A percentile compares a stretch with the other conserved stretches of the same genome.
Conservation (phyloP, 1,140 invertebrate genomes). For the Neodiprion virginianus region DNA sequence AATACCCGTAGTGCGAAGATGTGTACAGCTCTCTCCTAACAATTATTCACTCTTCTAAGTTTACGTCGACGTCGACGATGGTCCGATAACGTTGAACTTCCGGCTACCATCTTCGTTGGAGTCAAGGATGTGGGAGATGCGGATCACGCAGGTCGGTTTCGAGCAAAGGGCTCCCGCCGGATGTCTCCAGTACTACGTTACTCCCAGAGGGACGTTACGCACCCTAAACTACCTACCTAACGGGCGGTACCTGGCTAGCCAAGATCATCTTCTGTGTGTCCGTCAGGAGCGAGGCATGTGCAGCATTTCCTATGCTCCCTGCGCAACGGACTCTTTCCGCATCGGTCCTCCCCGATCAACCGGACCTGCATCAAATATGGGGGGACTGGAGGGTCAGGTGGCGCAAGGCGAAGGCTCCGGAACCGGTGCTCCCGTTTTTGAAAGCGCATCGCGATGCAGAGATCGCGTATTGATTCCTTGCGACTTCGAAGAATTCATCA, state of each 20-base stretch:
- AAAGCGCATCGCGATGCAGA: slow-evolving; percentile 60
- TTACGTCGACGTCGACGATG: slow-evolving; percentile 71
- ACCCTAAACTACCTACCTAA: slow-evolving; percentile 84
- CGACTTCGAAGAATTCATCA: slow-evolving; percentile 82
- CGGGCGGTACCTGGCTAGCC: slow-evolving; percentile 78
- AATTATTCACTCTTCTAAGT: slow-evolving; percentile 57
- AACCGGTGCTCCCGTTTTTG: slow-evolving; percentile 27
- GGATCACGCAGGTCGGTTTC: slow-evolving; percentile 75
- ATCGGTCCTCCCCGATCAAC: slow-evolving; percentile 65
- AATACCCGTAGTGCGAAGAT: too few species aligned
- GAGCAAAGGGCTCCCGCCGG: slow-evolving; percentile 74
- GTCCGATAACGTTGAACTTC: slow-evolving; percentile 63
- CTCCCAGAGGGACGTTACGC: slow-evolving; percentile 68
- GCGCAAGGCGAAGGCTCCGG: slow-evolving; percentile 53
- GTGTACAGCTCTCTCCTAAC: too few species aligned
- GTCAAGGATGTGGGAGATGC: slow-evolving; percentile 77
- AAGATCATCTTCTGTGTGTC: slow-evolving; percentile 80
- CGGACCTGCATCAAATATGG: slow-evolving; percentile 28
- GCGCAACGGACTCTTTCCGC: slow-evolving; percentile 76
- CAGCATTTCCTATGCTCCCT: slow-evolving; percentile 78
- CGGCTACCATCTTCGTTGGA: slow-evolving; percentile 66
- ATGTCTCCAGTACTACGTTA: slow-evolving; percentile 76
- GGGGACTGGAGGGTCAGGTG: slow-evolving; percentile 37
- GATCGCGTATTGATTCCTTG: slow-evolving; percentile 81
- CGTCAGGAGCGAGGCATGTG: slow-evolving; percentile 75